Evolutionary conservation across 2,113 vertebrate species (phyloP).

Genomic region (Neotoma lepida): DNA sequence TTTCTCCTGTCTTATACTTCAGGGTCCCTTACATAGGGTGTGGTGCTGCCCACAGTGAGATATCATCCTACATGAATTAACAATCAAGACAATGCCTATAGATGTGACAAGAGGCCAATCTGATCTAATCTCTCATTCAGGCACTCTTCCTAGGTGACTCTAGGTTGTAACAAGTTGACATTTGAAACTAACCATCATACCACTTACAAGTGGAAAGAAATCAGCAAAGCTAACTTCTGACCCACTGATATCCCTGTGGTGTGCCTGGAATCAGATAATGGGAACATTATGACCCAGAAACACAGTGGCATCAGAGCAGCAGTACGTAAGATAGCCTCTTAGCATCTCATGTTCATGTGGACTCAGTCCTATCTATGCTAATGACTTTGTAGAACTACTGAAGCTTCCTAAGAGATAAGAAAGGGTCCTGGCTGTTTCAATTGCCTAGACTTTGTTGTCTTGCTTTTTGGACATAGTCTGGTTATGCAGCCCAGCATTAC

Average conservation of each 20-base stretch:
- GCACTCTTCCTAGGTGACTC: not conserved
- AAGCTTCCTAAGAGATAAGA: not conserved
- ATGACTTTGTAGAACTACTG: not conserved
- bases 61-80: not conserved
- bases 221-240: conserved; percentile 92
- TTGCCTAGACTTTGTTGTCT: not conserved
- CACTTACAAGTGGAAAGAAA: not conserved
- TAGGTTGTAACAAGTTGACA: not conserved
- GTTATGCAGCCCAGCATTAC: not conserved
- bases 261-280: not conserved
- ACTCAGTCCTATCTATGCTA: not conserved
- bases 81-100: not conserved
- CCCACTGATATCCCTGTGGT: conserved; percentile 84
- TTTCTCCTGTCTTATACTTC: not conserved
- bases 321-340: not conserved
- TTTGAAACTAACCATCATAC: not conserved
- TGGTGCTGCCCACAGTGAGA: not conserved
- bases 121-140: not conserved
- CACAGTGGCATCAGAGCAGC: not conserved
- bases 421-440: not conserved
- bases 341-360: conserved; percentile 67
- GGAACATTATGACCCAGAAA: not conserved
- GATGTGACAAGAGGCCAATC: not conserved
- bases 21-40: not conserved
- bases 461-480: not conserved